Percentiles rank a stretch among this genome's conserved stretches.
Conservation (phyloP, 1,140 invertebrate species). For the Solenopsis fugax region DNA sequence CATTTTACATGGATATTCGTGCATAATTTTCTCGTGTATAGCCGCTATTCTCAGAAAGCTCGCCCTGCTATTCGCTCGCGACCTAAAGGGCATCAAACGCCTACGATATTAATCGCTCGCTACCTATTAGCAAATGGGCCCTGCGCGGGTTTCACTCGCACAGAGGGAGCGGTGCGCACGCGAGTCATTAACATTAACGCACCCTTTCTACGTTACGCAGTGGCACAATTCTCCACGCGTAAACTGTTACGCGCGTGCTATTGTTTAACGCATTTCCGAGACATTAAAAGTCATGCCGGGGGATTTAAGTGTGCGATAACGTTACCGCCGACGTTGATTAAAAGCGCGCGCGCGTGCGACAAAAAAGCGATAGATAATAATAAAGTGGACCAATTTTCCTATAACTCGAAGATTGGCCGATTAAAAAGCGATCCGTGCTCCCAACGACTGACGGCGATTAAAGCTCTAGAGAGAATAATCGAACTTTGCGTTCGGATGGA, state of each 20-base stretch:
- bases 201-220: constrained; percentile 18
- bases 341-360: neutral
- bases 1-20: constrained; percentile 14
- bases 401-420: constrained; percentile 48
- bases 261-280: constrained; percentile 38
- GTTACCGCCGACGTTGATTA: neutral
- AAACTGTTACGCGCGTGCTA: constrained; percentile 17
- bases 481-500: constrained; percentile 19
- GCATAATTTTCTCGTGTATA: constrained; percentile 19
- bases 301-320: constrained; percentile 30
- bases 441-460: constrained; percentile 20
- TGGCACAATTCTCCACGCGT: constrained; percentile 27
- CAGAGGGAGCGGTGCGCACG: constrained; percentile 18
- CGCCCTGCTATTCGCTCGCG: neutral
- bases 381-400: constrained; percentile 34
- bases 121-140: constrained; percentile 58
- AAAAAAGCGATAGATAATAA: constrained; percentile 33
- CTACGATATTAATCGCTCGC: constrained; percentile 52
- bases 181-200: constrained; percentile 52
- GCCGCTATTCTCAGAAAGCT: constrained; percentile 54
- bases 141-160: constrained; percentile 26
- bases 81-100: constrained; percentile 44
- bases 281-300: constrained; percentile 28
- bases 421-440: constrained; percentile 32
- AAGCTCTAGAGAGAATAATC: constrained; percentile 42